Conservation (phyloP, 2,888 invertebrate genomes). For the Andricus quercusramuli region DNA sequence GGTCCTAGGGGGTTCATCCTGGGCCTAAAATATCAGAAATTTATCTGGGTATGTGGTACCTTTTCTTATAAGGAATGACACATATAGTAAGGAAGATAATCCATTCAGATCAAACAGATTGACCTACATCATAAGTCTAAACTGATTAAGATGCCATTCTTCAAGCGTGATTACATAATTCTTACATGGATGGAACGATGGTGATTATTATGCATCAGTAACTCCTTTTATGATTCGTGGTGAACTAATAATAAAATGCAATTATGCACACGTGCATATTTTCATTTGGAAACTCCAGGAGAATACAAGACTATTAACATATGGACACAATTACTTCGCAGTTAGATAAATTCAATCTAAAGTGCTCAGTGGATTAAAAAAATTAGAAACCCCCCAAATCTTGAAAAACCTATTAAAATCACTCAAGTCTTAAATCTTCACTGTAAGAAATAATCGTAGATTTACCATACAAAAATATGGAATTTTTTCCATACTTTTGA, state of each 20-base stretch:
- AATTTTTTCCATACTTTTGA: too few species aligned
- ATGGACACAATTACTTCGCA: not conserved
- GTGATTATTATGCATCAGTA: conserved; percentile 14
- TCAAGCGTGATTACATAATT: conserved; percentile 24
- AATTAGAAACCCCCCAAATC: too few species aligned
- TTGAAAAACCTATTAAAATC: too few species aligned
- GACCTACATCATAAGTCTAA: not conserved
- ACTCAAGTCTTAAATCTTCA: too few species aligned
- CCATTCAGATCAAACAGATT: not conserved
- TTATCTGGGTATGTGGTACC: too few species aligned
- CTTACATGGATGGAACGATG: conserved; percentile 1
- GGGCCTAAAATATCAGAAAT: too few species aligned
- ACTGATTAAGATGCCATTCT: conserved; percentile 16
- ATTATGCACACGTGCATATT: conserved; percentile 20
- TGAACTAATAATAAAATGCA: conserved; percentile 29
- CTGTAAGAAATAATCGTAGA: too few species aligned
- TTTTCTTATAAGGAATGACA: too few species aligned
- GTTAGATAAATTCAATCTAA: not conserved
- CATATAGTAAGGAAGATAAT: not conserved
- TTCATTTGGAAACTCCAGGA: not conserved
- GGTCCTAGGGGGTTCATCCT: too few species aligned
- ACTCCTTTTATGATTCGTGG: conserved; percentile 25
- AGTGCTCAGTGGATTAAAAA: too few species aligned
- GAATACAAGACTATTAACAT: conserved; percentile 16
- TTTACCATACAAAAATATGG: too few species aligned